A percentile compares a stretch with the other conserved stretches of the same genome.
Evolutionary conservation across 2,113 vertebrate genomes (phyloP).

Genomic region (Chiloscyllium plagiosum): DNA sequence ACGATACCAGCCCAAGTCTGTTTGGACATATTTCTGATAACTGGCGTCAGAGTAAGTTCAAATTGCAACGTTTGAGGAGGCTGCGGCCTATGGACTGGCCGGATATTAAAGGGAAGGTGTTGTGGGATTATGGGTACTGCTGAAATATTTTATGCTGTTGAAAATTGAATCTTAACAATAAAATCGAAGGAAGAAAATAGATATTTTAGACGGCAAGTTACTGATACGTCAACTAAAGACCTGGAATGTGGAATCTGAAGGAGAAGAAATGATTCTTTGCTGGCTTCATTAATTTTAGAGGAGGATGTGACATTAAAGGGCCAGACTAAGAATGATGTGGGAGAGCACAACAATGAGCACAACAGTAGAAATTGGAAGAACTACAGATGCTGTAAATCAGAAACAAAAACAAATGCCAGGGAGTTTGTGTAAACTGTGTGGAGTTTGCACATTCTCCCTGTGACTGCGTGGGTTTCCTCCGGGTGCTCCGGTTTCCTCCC

Average conservation of each 20-base stretch:
- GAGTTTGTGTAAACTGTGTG: too few species aligned
- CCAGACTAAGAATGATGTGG: background rate
- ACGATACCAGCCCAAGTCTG: background rate
- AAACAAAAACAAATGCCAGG: too few species aligned
- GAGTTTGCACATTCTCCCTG: too few species aligned
- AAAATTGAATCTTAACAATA: background rate
- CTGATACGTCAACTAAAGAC: background rate
- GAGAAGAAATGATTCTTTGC: background rate
- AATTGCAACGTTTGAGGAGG: background rate
- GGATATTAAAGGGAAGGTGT: background rate
- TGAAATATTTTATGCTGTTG: background rate
- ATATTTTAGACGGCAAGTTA: background rate
- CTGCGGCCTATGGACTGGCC: background rate
- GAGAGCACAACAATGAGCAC: background rate
- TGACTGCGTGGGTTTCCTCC: too few species aligned
- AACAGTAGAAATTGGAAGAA: background rate
- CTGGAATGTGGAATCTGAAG: too few species aligned
- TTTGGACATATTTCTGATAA: background rate
- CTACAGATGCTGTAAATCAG: too few species aligned
- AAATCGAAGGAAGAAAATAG: background rate
- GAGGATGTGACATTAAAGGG: background rate
- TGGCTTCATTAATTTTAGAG: background rate
- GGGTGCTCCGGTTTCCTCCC: too few species aligned
- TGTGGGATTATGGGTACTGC: background rate
- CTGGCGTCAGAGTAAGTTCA: background rate